Percentiles rank a stretch among this genome's conserved stretches.
These are phyloP conservation scores for Mareca penelope DNA, from an alignment of 2,797 vertebrate species.

Conservation along the genomic window DNA sequence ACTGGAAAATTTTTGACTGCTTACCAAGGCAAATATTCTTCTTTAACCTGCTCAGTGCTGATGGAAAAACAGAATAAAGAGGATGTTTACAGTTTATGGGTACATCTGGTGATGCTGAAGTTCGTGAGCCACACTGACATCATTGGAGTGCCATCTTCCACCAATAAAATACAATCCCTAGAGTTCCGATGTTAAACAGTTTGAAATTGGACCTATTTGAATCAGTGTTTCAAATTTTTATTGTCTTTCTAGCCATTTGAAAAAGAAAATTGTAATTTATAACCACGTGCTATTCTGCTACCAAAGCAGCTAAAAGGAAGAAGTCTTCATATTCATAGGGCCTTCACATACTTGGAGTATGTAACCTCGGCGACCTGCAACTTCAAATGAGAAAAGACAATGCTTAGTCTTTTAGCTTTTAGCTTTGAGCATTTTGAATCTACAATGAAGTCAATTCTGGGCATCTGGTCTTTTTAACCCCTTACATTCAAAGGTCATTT, in stretches of 20 bases:
- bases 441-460: slow-evolving; percentile 40
- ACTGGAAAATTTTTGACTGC: not conserved
- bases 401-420: not conserved
- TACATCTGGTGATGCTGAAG: slow-evolving; percentile 3
- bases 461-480: slow-evolving; percentile 63
- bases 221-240: slow-evolving; percentile 29
- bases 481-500: not conserved
- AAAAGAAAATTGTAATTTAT: slow-evolving; percentile 61
- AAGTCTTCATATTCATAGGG: not conserved
- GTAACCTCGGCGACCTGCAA: slow-evolving; percentile 20
- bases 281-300: not conserved
- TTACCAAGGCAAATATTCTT: slow-evolving; percentile 1
- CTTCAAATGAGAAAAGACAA: slow-evolving; percentile 42
- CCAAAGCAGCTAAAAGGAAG: slow-evolving; percentile 3
- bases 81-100: not conserved
- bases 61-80: slow-evolving; percentile 6
- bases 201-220: slow-evolving; percentile 47
- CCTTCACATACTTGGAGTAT: not conserved
- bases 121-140: not conserved
- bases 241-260: slow-evolving; percentile 39
- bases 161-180: slow-evolving; percentile 42
- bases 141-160: slow-evolving; percentile 28
- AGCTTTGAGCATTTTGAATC: slow-evolving; percentile 28
- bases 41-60: not conserved
- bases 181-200: slow-evolving; percentile 20